Conservation (phyloP, 2,888 invertebrate genomes). For the Eupeodes latifasciatus region DNA sequence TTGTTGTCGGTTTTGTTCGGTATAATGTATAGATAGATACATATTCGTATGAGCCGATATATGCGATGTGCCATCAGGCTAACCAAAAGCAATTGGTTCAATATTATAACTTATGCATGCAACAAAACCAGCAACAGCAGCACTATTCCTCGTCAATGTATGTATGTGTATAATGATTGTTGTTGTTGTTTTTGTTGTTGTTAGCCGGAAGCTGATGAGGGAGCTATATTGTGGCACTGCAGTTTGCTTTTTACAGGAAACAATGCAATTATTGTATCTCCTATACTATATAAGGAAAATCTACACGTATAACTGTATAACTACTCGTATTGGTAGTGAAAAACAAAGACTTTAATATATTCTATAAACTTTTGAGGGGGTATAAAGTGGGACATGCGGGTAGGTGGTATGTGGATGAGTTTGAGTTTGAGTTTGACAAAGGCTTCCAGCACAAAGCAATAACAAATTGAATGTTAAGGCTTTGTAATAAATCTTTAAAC, state of each 20-base stretch:
- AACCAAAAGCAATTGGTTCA: conserved; percentile 51
- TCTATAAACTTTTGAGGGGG: conserved; percentile 1
- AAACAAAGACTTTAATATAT: conserved; percentile 29
- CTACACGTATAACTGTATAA: too few relatives aligned
- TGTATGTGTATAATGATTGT: too few relatives aligned
- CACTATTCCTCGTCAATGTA: neutral
- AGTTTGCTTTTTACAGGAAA: conserved; percentile 19
- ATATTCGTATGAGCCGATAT: too few relatives aligned
- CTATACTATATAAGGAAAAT: neutral
- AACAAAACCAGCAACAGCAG: conserved; percentile 3
- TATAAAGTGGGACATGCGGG: too few relatives aligned
- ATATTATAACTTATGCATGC: conserved; percentile 38
- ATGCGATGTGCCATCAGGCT: conserved; percentile 23
- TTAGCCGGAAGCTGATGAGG: neutral
- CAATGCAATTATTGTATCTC: conserved; percentile 14
- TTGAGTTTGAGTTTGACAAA: too few relatives aligned
- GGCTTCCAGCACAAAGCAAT: too few relatives aligned
- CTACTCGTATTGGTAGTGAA: neutral
- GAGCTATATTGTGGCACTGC: neutral
- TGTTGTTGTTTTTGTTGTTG: neutral
- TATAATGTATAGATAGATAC: neutral
- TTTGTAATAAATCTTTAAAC: too few relatives aligned
- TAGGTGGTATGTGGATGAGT: too few relatives aligned
- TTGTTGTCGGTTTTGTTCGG: neutral
- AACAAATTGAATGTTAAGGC: too few relatives aligned